A percentile compares a stretch with the other conserved stretches of the same genome.
Conservation (phyloP, 2,113 vertebrate genomes). For the Syngnathus floridae region DNA sequence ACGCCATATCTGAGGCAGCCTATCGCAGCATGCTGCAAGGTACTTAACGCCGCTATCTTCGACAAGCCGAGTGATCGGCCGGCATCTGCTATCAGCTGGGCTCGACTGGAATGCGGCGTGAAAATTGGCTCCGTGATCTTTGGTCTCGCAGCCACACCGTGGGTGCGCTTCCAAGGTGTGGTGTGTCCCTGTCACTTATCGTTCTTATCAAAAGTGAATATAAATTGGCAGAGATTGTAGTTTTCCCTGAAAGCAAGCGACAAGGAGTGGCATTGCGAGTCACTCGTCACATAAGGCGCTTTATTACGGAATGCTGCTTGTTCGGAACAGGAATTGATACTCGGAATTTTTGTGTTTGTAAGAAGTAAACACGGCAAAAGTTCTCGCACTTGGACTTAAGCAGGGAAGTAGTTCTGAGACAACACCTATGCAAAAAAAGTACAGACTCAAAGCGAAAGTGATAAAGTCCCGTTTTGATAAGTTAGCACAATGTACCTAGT, state of each 20-base stretch:
- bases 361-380: neutral
- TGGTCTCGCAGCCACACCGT: constrained; percentile 20
- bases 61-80: neutral
- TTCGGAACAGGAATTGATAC: neutral
- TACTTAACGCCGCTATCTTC: constrained; percentile 45
- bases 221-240: constrained; percentile 14
- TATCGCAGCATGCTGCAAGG: constrained; percentile 94
- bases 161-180: constrained; percentile 28
- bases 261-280: constrained; percentile 5
- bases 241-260: constrained; percentile 15
- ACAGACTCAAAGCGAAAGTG: too few relatives aligned
- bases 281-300: neutral
- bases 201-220: constrained; percentile 31
- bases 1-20: constrained; percentile 85
- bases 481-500: too few relatives aligned
- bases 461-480: too few relatives aligned
- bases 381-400: neutral
- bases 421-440: too few relatives aligned
- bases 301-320: neutral
- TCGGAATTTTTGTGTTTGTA: too few relatives aligned
- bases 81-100: constrained; percentile 18
- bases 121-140: constrained; percentile 32
- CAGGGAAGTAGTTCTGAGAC: too few relatives aligned
- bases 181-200: constrained; percentile 6
- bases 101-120: constrained; percentile 5